phyloP scores from a whole-genome alignment of 1,140 invertebrate genomes.

The Hydropsyche tenuis region DNA sequence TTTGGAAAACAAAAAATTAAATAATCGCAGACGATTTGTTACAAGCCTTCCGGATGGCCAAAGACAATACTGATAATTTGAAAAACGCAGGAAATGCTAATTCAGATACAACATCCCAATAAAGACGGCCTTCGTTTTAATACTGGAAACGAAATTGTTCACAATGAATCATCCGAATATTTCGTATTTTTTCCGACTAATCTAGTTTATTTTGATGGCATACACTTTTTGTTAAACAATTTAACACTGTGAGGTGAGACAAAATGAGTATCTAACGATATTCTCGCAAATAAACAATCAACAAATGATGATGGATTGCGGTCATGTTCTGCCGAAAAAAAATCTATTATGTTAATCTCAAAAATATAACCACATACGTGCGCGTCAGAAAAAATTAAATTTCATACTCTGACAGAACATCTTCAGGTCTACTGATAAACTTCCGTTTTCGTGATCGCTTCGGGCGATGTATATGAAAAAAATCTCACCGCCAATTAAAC shows the following conservation, averaged over 20 bases:
- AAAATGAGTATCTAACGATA: not conserved
- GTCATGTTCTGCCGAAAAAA: not conserved
- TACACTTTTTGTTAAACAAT: too few species aligned
- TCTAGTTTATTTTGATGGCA: too few species aligned
- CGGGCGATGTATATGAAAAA: not conserved
- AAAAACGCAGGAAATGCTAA: constrained; percentile 12
- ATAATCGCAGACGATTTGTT: not conserved
- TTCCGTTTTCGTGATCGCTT: constrained; percentile 16
- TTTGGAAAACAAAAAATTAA: not conserved
- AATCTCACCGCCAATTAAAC: constrained; percentile 3
- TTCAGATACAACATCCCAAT: not conserved
- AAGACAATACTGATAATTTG: not conserved
- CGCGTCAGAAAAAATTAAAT: not conserved
- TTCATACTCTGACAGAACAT: not conserved
- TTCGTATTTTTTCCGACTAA: too few species aligned
- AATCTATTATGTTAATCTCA: constrained; percentile 12
- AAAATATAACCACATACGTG: not conserved
- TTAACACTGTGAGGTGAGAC: too few species aligned
- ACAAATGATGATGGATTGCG: constrained; percentile 16
- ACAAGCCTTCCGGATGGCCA: constrained; percentile 4
- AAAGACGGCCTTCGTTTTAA: constrained; percentile 10
- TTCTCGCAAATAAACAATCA: not conserved
- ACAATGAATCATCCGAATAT: too few species aligned
- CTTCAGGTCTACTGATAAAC: not conserved
- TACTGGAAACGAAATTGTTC: too few species aligned